Percentiles rank a stretch among this genome's conserved stretches.
These are phyloP conservation scores for Zaprionus gabonicus DNA, from an alignment of 1,140 invertebrate genomes.

Conservation along the genomic window DNA sequence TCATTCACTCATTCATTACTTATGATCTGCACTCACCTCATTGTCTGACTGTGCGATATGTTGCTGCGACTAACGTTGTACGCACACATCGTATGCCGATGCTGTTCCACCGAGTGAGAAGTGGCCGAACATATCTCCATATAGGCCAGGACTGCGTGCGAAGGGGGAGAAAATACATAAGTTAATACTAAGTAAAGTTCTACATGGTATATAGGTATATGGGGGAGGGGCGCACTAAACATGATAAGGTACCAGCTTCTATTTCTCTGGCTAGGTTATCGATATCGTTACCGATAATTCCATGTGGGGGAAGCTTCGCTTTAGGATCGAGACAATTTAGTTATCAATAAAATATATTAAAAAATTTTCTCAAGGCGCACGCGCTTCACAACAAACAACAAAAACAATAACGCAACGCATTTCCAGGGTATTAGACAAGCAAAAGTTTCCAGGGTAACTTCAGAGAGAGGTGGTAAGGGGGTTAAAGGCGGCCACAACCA, in stretches of 20 bases:
- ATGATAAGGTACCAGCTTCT: too few species aligned
- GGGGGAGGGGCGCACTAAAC: too few species aligned
- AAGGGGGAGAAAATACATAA: neutral
- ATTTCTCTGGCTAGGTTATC: neutral
- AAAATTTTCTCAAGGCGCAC: conserved; percentile 8
- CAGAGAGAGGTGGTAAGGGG: too few species aligned
- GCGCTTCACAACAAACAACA: conserved; percentile 58
- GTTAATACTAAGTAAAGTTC: neutral
- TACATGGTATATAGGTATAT: too few species aligned
- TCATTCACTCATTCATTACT: too few species aligned
- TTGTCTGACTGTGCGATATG: conserved; percentile 83
- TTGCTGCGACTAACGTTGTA: conserved; percentile 87
- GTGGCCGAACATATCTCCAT: conserved; percentile 96
- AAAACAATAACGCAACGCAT: conserved; percentile 28
- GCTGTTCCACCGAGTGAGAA: conserved; percentile 84
- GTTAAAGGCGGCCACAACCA: neutral
- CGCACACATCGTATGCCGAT: conserved; percentile 91
- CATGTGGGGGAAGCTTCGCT: neutral
- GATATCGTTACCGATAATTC: neutral
- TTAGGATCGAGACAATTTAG: neutral
- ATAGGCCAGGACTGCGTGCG: conserved; percentile 94
- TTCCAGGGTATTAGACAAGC: neutral
- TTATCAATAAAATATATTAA: neutral
- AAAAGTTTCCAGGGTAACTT: neutral
- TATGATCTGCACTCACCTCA: conserved; percentile 71